A percentile compares a stretch with the other conserved stretches of the same genome.
phyloP scores from a whole-genome alignment of 2,113 vertebrate genomes.

The Paramormyrops kingsleyae region DNA sequence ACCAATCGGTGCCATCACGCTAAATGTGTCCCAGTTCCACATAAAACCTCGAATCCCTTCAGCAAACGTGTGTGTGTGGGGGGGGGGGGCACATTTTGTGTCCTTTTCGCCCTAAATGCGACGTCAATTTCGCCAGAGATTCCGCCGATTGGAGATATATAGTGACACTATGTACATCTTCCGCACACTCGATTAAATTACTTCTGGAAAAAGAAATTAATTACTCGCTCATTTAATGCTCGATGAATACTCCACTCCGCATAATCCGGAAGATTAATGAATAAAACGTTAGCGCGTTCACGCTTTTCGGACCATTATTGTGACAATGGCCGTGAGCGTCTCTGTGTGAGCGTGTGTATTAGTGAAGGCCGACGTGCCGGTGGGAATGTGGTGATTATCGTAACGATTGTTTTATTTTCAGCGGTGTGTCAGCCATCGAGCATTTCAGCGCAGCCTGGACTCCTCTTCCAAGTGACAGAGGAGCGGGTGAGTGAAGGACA shows the following conservation, averaged over 20 bases:
- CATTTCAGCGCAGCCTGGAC: constrained; percentile 35
- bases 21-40: not conserved
- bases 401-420: constrained; percentile 43
- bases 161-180: not conserved
- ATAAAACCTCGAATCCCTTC: not conserved
- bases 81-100: not conserved
- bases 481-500: constrained; percentile 47
- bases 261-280: not conserved
- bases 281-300: not conserved
- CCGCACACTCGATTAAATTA: not conserved
- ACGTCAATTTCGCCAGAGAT: not conserved
- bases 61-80: not conserved
- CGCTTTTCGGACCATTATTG: not conserved
- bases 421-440: constrained; percentile 28
- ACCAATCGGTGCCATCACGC: constrained; percentile 12
- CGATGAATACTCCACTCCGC: not conserved
- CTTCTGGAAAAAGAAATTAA: not conserved
- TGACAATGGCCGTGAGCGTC: not conserved
- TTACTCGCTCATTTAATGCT: not conserved
- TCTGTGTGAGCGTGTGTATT: not conserved
- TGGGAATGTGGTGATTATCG: constrained; percentile 27
- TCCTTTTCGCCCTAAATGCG: not conserved
- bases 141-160: not conserved
- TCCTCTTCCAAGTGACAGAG: constrained; percentile 40
- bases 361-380: constrained; percentile 27